A percentile compares a stretch with the other conserved stretches of the same genome.
These are phyloP conservation scores for Chamaedrilus cognettii DNA, from an alignment of 2,888 invertebrate species.

Conservation along the genomic window DNA sequence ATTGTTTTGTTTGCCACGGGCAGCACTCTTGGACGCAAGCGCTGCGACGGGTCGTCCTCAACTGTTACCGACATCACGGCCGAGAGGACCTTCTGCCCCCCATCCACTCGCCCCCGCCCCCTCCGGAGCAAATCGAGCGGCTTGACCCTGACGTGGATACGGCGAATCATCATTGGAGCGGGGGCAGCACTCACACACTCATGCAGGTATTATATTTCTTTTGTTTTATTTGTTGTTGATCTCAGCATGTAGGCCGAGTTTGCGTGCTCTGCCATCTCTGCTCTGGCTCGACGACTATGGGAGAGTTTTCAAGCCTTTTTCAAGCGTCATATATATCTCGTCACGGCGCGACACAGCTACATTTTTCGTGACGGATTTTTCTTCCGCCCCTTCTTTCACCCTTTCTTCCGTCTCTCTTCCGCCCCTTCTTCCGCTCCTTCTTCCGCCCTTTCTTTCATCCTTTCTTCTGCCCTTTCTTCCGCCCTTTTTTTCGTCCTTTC, in stretches of 20 bases:
- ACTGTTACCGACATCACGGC: slow-evolving; percentile 98
- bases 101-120: slow-evolving; percentile 62
- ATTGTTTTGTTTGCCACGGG: slow-evolving; percentile 68
- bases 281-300: no score
- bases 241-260: neutral
- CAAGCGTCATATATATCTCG: no score
- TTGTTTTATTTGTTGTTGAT: neutral
- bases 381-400: no score
- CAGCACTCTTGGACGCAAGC: slow-evolving; percentile 99
- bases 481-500: no score
- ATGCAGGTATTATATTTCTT: neutral
- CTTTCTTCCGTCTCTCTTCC: no score
- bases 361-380: no score
- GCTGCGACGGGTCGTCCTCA: slow-evolving; percentile 91
- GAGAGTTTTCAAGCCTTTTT: no score
- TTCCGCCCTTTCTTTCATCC: no score
- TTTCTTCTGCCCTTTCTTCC: no score
- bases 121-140: neutral
- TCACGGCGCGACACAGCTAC: no score
- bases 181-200: neutral
- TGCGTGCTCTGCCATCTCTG: no score
- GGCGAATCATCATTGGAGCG: neutral
- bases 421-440: no score
- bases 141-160: neutral
- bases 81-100: slow-evolving; percentile 93